Percentiles rank a stretch among this genome's conserved stretches.
Conservation (phyloP, 1,140 invertebrate genomes). For the Polyergus mexicanus region DNA sequence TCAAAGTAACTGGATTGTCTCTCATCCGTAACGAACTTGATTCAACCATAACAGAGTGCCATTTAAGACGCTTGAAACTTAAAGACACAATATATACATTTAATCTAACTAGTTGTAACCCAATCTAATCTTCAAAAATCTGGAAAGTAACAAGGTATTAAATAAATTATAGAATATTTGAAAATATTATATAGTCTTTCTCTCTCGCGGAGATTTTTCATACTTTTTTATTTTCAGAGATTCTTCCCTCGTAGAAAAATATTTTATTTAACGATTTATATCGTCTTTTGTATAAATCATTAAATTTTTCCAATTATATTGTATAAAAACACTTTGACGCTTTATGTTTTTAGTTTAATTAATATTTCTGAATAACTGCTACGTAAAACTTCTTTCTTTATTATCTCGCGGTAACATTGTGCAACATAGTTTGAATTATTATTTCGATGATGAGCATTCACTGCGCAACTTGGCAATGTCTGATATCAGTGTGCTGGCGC, state of each 20-base stretch:
- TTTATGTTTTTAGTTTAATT: not conserved
- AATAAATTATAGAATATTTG: not conserved
- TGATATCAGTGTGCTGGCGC: slow-evolving; percentile 25
- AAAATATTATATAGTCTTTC: not conserved
- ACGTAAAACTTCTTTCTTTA: slow-evolving; percentile 2
- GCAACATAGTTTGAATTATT: slow-evolving; percentile 51
- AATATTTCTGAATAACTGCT: slow-evolving; percentile 13
- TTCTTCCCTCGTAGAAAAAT: not conserved
- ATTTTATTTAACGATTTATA: not conserved
- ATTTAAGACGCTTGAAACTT: slow-evolving; percentile 46
- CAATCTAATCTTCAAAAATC: not conserved
- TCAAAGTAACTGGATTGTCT: slow-evolving; percentile 67
- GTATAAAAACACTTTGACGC: not conserved
- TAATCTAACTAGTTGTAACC: not conserved
- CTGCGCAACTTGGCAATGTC: slow-evolving; percentile 11
- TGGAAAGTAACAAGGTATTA: not conserved
- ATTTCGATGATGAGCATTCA: slow-evolving; percentile 22
- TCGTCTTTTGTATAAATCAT: not conserved
- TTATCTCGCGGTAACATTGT: slow-evolving; percentile 30
- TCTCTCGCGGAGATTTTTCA: not conserved
- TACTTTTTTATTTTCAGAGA: not conserved
- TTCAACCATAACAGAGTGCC: slow-evolving; percentile 12
- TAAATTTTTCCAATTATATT: not conserved
- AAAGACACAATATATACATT: slow-evolving; percentile 26
- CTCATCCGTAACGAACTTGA: slow-evolving; percentile 60